Conservation (phyloP, 2,888 invertebrate species). For the Nycteola revayana region DNA sequence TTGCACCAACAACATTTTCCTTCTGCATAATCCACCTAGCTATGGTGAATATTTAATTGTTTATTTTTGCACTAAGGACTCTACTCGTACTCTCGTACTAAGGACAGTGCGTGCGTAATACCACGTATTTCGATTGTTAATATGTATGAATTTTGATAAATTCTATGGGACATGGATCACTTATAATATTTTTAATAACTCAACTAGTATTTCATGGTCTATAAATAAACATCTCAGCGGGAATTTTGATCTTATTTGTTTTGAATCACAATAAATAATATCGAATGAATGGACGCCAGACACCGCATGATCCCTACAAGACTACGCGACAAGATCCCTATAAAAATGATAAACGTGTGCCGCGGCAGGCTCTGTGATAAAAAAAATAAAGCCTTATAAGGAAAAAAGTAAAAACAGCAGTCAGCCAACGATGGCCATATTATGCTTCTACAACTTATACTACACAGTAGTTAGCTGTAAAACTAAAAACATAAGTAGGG, state of each 20-base stretch:
- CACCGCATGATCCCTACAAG: conserved; percentile 53
- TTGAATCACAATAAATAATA: conserved; percentile 64
- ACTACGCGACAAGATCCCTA: conserved; percentile 50
- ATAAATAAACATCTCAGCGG: conserved; percentile 54
- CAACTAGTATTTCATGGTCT: conserved; percentile 35
- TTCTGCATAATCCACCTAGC: conserved; percentile 34
- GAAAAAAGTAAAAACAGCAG: conserved; percentile 35
- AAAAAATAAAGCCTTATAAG: conserved; percentile 30
- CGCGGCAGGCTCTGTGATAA: conserved; percentile 37
- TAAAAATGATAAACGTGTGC: conserved; percentile 66
- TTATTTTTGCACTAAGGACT: no score
- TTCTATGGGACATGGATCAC: no score
- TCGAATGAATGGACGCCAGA: conserved; percentile 45
- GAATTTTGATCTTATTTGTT: conserved; percentile 66
- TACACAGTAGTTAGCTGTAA: conserved; percentile 1
- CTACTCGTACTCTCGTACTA: no score
- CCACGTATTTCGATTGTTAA: no score
- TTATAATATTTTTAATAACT: conserved; percentile 12
- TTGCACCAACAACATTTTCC: conserved; percentile 68
- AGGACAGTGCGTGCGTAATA: no score
- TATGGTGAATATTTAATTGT: conserved; percentile 38
- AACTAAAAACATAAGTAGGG: no score
- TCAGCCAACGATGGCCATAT: conserved; percentile 12
- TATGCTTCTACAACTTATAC: conserved; percentile 1
- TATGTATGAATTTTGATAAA: no score